These are phyloP conservation scores for Caenorhabditis auriculariae DNA, from an alignment of 2,888 invertebrate species.

Conservation along the genomic window DNA sequence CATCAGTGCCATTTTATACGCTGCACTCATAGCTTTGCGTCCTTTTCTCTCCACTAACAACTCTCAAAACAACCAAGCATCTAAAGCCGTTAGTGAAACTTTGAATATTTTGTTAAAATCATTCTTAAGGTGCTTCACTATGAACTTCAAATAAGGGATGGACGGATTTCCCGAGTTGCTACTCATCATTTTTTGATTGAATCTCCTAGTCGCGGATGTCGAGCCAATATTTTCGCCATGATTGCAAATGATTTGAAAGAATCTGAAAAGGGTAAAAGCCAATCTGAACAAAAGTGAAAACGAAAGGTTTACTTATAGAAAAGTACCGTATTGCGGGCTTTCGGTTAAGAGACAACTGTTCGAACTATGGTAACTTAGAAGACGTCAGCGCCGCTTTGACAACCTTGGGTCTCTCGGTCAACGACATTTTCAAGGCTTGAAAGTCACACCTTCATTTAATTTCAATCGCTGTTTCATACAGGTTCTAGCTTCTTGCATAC, in stretches of 20 bases:
- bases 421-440: constrained; percentile 22
- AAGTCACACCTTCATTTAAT: background rate
- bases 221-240: constrained; percentile 38
- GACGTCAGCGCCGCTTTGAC: constrained; percentile 20
- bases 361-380: constrained; percentile 30
- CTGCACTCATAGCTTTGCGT: constrained; percentile 22
- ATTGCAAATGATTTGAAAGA: constrained; percentile 36
- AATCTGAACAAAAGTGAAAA: background rate
- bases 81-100: constrained; percentile 11
- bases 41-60: constrained; percentile 34
- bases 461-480: constrained; percentile 1
- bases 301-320: constrained; percentile 5
- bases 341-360: constrained; percentile 29
- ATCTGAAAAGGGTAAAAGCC: constrained; percentile 19
- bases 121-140: constrained; percentile 16
- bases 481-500: constrained; percentile 33
- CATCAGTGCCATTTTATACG: constrained; percentile 19
- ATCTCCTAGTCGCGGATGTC: constrained; percentile 32
- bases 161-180: constrained; percentile 14
- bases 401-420: constrained; percentile 21
- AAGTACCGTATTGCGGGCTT: constrained; percentile 32
- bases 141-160: constrained; percentile 29
- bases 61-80: constrained; percentile 27
- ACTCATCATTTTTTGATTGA: constrained; percentile 32
- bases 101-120: background rate